Evolutionary conservation across 2,888 invertebrate species (phyloP), one percentile per base, ranked within the genome.

Genomic region (Drosophila mayaguana): DNA sequence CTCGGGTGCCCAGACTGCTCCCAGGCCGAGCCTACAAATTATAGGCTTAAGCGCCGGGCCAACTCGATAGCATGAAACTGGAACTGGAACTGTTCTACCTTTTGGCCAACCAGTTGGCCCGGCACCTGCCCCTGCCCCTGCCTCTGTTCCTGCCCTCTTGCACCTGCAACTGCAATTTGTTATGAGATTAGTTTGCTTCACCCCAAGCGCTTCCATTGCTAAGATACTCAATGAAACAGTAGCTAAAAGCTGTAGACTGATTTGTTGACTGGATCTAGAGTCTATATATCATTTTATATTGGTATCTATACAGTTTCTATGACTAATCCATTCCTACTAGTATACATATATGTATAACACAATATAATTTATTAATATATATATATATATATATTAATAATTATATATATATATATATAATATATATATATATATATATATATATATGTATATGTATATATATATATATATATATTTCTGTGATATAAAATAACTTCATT

Each of bases 111-210:
- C 36, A 12, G 36, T 32, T 40, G 8, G 34, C 14, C 14, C 11
- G 43, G 36, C 20, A 18, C 4, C 40, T 38, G 43, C 34, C 57
- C 45, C 14, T 45, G 28, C n/a, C 11, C n/a, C 32, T 50, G 25
- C 16, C 45, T 7, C 22, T 14, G 9, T 1, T 22, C 22, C 16
- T 18, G 11, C 42, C n/a, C 3, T 9, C 12, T 18, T 20, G 43
- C 48, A 48, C 25, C 48, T 48, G 62, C 38, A 25, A 18, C 32
- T 56, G 79, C 79, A 81, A 87, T 86, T 84, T 84, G 78, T 82
- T 83, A 56, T 54, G 57, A 63, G 86, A 69, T 83, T 78, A 81
- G 68, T 75, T 69, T 22, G 66, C 68, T 78, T 79, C 72, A 75
- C 66, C 64, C 65, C 75, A 67, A 64, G n/a, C 25, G 25, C 25